Conservation (phyloP, 2,113 vertebrate species). For the Peucedramus taeniatus region DNA sequence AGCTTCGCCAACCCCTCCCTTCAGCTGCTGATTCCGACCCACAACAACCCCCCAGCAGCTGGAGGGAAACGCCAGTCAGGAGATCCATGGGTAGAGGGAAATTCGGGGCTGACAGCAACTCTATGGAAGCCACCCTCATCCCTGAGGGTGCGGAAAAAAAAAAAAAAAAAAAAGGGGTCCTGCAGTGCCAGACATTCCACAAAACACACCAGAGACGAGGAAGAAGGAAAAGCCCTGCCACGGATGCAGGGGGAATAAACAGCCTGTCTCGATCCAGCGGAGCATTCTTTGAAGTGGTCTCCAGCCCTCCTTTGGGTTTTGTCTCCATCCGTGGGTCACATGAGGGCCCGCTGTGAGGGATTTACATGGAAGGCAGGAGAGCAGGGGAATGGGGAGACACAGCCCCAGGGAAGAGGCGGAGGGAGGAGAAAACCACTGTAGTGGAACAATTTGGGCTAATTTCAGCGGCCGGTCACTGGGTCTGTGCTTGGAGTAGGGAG, state of each 20-base stretch:
- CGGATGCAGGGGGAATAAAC: not conserved
- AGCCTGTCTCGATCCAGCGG: not conserved
- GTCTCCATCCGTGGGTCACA: not conserved
- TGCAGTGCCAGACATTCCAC: not conserved
- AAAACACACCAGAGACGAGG: not conserved
- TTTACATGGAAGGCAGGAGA: not conserved
- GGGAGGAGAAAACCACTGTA: not conserved
- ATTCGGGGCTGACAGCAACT: not conserved
- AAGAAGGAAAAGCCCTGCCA: not conserved
- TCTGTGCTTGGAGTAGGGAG: rapidly evolving
- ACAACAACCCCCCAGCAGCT: not conserved
- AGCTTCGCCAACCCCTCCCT: not conserved
- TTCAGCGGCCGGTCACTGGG: not conserved
- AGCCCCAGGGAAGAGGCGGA: not conserved
- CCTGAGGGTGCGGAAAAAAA: not conserved
- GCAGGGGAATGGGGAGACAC: not conserved
- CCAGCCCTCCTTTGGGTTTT: not conserved
- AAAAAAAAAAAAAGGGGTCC: not conserved
- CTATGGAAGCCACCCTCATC: not conserved
- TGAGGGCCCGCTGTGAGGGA: not conserved
- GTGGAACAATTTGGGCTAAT: not conserved
- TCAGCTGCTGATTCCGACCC: not conserved
- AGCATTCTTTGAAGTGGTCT: not conserved
- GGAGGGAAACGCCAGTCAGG: not conserved
- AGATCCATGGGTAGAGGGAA: not conserved